Base-by-base conservation (phyloP, 2,113 vertebrate species). In the Percopsis transmontana region DNA sequence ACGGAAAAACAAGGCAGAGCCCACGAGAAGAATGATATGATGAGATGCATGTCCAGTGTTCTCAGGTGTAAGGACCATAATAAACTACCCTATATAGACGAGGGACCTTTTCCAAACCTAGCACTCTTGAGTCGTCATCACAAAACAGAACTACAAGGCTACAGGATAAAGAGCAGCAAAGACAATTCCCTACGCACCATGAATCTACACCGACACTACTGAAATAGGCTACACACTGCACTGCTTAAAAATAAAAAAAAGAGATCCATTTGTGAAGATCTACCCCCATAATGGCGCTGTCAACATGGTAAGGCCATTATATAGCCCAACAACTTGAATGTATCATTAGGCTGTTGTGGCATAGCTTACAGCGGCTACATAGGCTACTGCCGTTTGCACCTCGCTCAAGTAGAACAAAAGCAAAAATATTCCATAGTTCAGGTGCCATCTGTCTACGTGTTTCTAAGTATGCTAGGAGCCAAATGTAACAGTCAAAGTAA, bases 171-270 rank as follows among this genome's bases (percentile, higher is more conserved):
- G 68, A 78, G 82, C 75, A 86, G 73, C 64, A 55, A 75, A 74
- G 75, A 80, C 70, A 51, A 79, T 72, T 66, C 67, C 78, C 64
- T 76, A 71, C 77, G 82, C 66, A 66, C 65, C 2, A 58, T 74
- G 58, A 58, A 74, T 41, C 69, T 41, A 76, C 57, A 77, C 33
- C 61, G 68, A 77, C 66, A 76, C 51, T 39, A 83, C 78, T 70
- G 76, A 85, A 74, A 70, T 67, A 74, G 81, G 65, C 80, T 85
- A 88, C 87, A 73, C 70, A 79, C 72, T 58, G 78, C 81, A 80
- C 82, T 66, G 82, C 72, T 68, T 60, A 54, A 55, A n/a, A n/a
- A n/a, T n/a, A n/a, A n/a, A n/a, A n/a, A 70, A 70, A 69, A 47
- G 62, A 20, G 11, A 67, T 44, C 50, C 60, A 24, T 55, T 64